phyloP scores from a whole-genome alignment of 2,113 vertebrate species.

The Otocyon megalotis region DNA sequence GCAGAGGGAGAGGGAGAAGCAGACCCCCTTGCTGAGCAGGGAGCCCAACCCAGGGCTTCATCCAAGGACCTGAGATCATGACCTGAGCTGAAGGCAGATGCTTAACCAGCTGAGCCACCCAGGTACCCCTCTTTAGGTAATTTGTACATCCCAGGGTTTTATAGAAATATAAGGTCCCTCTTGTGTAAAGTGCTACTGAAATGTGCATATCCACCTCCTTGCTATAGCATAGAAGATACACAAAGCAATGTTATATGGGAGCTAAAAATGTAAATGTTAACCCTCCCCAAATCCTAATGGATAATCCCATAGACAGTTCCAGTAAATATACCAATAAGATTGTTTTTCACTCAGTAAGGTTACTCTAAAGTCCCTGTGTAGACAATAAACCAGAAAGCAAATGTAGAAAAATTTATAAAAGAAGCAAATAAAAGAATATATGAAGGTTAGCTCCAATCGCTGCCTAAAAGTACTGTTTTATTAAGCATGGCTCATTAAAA shows the following conservation, averaged over 20 bases:
- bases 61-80: too few relatives aligned
- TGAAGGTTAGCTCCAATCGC: neutral
- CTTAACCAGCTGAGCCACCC: too few relatives aligned
- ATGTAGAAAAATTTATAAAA: neutral
- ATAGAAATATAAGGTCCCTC: neutral
- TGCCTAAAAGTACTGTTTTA: conserved; percentile 43
- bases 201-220: neutral
- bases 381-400: neutral
- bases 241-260: neutral
- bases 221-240: neutral
- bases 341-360: neutral
- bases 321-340: neutral
- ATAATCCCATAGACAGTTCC: neutral
- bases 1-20: too few relatives aligned
- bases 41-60: too few relatives aligned
- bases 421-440: neutral
- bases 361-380: neutral
- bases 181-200: neutral
- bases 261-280: neutral
- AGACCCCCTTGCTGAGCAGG: too few relatives aligned
- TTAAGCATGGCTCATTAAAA: conserved; percentile 28
- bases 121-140: too few relatives aligned
- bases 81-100: too few relatives aligned
- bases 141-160: neutral
- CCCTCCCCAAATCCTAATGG: neutral